Percentiles rank a stretch among this genome's conserved stretches.
These are phyloP conservation scores for Saxicola maurus DNA, from an alignment of 2,797 vertebrate species.

Conservation along the genomic window DNA sequence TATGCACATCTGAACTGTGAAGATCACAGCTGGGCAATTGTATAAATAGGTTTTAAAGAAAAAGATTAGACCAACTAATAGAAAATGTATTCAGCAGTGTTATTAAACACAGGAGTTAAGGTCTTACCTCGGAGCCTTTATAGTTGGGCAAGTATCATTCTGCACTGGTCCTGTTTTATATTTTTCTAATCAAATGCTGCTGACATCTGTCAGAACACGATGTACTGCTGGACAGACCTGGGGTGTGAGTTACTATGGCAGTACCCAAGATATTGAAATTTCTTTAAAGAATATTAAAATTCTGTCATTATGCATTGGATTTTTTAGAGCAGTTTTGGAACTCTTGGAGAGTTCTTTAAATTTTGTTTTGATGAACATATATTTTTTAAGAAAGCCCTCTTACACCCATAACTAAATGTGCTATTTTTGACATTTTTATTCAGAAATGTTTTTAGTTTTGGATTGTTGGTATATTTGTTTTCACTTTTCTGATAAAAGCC, in stretches of 20 bases:
- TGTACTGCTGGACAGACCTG: background rate
- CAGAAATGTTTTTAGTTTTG: background rate
- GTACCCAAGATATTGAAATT: background rate
- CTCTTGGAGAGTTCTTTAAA: accelerated
- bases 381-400: background rate
- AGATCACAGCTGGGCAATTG: accelerated
- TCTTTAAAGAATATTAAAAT: background rate
- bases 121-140: background rate
- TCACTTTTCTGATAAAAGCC: background rate
- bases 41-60: background rate
- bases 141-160: background rate
- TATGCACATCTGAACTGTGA: background rate
- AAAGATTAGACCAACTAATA: background rate
- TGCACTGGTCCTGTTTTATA: background rate
- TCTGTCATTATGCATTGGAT: background rate
- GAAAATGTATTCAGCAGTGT: background rate
- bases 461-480: accelerated
- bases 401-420: background rate
- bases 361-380: background rate
- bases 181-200: background rate
- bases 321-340: background rate
- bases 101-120: background rate
- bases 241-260: background rate
- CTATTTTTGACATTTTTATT: background rate
- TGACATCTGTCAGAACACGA: background rate